A percentile compares a stretch with the other conserved stretches of the same genome.
Conservation (phyloP, 2,797 vertebrate genomes). For the Tiaroga cobitis region DNA sequence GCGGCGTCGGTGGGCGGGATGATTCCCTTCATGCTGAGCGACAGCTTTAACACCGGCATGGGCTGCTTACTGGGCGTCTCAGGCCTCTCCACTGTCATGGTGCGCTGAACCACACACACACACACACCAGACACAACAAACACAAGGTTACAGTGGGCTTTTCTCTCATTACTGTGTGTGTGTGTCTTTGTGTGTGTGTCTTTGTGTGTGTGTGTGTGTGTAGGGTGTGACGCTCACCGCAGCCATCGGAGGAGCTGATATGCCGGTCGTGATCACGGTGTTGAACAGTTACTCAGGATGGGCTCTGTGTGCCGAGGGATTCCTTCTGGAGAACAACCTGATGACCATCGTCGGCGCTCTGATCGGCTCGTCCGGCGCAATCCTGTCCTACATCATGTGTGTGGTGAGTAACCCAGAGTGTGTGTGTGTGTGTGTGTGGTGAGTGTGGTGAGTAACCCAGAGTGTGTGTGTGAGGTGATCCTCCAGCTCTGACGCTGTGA, state of each 20-base stretch:
- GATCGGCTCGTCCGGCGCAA: slow-evolving; percentile 81
- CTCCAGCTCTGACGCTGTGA: too few species aligned
- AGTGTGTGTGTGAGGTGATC: too few species aligned
- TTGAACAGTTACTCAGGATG: slow-evolving; percentile 82
- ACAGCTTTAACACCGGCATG: slow-evolving; percentile 76
- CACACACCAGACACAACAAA: neutral
- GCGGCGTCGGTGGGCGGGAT: slow-evolving; percentile 73
- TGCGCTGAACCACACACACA: slow-evolving; percentile 51
- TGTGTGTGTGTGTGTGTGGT: too few species aligned
- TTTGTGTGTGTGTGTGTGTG: too few species aligned
- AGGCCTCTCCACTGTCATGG: slow-evolving; percentile 79
- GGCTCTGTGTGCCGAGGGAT: slow-evolving; percentile 81
- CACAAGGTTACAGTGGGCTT: too few species aligned
- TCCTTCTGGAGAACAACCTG: slow-evolving; percentile 81
- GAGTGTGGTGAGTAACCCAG: slow-evolving; percentile 20
- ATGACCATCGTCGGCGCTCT: slow-evolving; percentile 81
- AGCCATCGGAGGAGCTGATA: slow-evolving; percentile 82
- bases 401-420: slow-evolving; percentile 67
- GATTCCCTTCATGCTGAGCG: slow-evolving; percentile 75
- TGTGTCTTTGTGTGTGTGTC: neutral
- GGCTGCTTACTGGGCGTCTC: slow-evolving; percentile 75
- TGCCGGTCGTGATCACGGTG: slow-evolving; percentile 82
- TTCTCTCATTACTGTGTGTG: neutral
- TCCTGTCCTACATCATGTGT: slow-evolving; percentile 83
- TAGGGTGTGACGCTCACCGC: slow-evolving; percentile 73